Percentiles rank a stretch among this genome's conserved stretches.
Conservation (phyloP, 2,797 vertebrate genomes). For the Melanotaenia boesemani region DNA sequence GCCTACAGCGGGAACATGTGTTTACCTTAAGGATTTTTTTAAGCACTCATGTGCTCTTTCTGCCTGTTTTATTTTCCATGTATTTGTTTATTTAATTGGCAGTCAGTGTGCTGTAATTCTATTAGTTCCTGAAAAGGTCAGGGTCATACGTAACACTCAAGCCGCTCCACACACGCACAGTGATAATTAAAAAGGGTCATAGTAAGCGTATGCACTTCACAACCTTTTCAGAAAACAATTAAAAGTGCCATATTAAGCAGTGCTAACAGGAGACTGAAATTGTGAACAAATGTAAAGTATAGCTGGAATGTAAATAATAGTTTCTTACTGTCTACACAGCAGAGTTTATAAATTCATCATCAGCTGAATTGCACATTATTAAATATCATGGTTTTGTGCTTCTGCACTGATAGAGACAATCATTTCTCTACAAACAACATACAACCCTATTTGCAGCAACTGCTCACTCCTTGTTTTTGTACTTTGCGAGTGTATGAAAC, state of each 20-base stretch:
- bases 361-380: conserved; percentile 42
- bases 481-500: conserved; percentile 13
- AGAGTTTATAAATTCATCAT: neutral
- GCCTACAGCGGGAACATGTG: conserved; percentile 77
- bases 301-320: conserved; percentile 50
- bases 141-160: conserved; percentile 69
- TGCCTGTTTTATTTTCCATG: conserved; percentile 68
- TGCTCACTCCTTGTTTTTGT: neutral
- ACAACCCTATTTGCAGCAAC: conserved; percentile 7
- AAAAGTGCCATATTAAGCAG: conserved; percentile 32
- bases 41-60: conserved; percentile 65
- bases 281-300: conserved; percentile 58
- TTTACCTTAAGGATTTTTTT: conserved; percentile 79
- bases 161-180: conserved; percentile 36
- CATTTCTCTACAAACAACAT: conserved; percentile 23
- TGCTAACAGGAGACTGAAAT: conserved; percentile 20
- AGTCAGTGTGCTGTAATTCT: conserved; percentile 77
- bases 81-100: conserved; percentile 82
- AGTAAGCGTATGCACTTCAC: conserved; percentile 35
- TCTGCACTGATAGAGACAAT: conserved; percentile 11
- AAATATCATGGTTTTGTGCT: conserved; percentile 34
- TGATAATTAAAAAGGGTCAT: conserved; percentile 58
- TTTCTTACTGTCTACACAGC: conserved; percentile 17
- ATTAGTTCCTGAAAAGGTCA: conserved; percentile 80
- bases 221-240: conserved; percentile 61